A percentile compares a stretch with the other conserved stretches of the same genome.
Evolutionary conservation across 2,888 invertebrate genomes (phyloP).

Genomic region (Siphlonurus alternatus): DNA sequence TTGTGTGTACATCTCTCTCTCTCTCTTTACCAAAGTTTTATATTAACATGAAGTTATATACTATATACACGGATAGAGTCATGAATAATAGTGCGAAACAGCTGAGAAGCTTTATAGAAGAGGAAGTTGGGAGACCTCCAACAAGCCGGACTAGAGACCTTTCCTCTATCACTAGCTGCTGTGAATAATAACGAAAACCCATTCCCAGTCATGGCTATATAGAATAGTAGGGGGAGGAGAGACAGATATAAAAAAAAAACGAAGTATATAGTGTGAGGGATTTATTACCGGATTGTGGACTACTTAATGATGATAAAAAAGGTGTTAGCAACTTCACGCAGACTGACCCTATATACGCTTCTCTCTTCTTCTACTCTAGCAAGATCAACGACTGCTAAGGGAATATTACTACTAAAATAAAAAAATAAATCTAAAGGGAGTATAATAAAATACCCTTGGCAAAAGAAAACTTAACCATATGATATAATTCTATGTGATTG

Average conservation of each 20-base stretch:
- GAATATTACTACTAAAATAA: not conserved
- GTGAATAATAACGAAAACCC: too few species aligned
- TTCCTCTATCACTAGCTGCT: too few species aligned
- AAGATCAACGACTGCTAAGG: not conserved
- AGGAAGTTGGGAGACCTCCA: too few species aligned
- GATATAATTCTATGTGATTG: not conserved
- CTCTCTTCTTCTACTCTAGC: not conserved
- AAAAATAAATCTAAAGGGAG: not conserved
- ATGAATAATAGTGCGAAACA: not conserved
- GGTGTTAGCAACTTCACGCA: not conserved
- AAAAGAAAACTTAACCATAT: too few species aligned
- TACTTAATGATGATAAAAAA: slow-evolving; percentile 4
- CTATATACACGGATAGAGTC: too few species aligned
- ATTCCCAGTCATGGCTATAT: not conserved
- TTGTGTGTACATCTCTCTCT: not conserved
- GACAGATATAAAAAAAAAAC: not conserved
- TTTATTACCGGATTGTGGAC: not conserved
- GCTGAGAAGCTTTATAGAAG: not conserved
- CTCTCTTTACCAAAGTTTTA: not conserved
- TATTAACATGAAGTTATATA: not conserved
- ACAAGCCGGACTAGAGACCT: too few species aligned
- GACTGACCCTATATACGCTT: not conserved
- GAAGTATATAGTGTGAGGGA: not conserved
- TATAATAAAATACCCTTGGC: not conserved
- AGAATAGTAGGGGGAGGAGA: not conserved